Evolutionary conservation across 1,140 invertebrate species (phyloP).

Genomic region (Meloidogyne exigua): DNA sequence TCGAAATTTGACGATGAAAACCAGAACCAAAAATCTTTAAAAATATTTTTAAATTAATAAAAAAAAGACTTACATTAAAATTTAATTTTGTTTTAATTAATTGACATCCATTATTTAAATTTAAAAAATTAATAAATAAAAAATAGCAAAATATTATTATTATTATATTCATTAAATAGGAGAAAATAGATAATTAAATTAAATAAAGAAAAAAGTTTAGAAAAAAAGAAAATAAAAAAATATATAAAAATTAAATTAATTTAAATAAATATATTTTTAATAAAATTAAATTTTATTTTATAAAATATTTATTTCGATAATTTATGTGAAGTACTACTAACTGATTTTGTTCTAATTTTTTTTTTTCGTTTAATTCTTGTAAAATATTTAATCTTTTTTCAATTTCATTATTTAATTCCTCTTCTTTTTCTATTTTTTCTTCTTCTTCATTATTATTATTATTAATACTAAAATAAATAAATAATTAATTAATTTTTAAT

Average conservation of each 20-base stretch:
- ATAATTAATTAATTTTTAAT: not conserved
- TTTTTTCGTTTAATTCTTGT: not conserved
- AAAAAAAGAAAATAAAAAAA: no score
- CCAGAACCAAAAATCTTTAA: not conserved
- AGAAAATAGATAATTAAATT: no score
- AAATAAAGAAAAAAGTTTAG: no score
- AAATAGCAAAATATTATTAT: not conserved
- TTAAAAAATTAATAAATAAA: not conserved
- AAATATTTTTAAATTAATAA: not conserved
- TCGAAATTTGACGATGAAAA: conserved; percentile 7
- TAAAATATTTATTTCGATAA: not conserved
- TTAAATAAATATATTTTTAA: no score
- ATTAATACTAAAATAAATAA: not conserved
- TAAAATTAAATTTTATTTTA: no score
- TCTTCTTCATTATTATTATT: not conserved
- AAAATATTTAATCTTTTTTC: conserved; percentile 2
- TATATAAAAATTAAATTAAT: no score
- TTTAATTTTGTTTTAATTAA: not conserved
- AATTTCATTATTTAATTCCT: not conserved
- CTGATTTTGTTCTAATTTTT: conserved; percentile 1
- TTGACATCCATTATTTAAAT: conserved; percentile 9
- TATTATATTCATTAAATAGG: not conserved
- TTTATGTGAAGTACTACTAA: not conserved
- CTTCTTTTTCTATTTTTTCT: not conserved
- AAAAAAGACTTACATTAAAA: not conserved